phyloP scores from a whole-genome alignment of 2,113 vertebrate genomes.

The Saccopteryx leptura region DNA sequence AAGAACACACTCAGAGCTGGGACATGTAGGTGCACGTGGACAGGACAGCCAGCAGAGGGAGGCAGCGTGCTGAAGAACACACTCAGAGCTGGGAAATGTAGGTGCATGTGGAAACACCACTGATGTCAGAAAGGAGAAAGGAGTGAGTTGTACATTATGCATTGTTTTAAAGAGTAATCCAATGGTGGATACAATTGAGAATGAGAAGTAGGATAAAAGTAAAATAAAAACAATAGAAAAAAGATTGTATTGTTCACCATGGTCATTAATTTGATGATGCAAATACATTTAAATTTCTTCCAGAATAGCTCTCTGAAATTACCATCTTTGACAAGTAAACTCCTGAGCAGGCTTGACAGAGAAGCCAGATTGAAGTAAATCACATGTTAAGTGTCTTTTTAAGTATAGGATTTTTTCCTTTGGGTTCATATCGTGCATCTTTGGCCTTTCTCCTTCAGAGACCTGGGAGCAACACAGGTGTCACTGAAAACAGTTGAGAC shows the following conservation, averaged over 20 bases:
- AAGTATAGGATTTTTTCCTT: constrained; percentile 1
- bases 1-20: not conserved
- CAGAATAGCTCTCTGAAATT: not conserved
- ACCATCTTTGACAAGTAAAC: not conserved
- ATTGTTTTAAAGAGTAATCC: not conserved
- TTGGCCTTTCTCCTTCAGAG: constrained; percentile 80
- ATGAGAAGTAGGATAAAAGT: not conserved
- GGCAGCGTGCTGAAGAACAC: not conserved
- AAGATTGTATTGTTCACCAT: not conserved
- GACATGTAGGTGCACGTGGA: not conserved
- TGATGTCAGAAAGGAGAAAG: not conserved
- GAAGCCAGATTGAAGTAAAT: not conserved
- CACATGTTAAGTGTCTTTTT: not conserved
- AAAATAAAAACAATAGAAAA: not conserved
- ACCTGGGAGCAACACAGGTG: constrained; percentile 83
- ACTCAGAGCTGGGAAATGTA: not conserved
- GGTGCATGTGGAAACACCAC: not conserved
- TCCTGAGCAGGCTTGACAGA: not conserved
- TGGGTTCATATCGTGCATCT: not conserved
- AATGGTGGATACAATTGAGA: not conserved
- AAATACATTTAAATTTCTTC: not conserved
- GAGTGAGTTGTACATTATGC: not conserved
- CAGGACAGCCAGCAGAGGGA: not conserved
- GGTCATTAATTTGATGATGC: not conserved
- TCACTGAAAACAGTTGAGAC: constrained; percentile 42